These are phyloP conservation scores for Buphagus erythrorhynchus DNA, from an alignment of 2,797 vertebrate species.

Conservation along the genomic window DNA sequence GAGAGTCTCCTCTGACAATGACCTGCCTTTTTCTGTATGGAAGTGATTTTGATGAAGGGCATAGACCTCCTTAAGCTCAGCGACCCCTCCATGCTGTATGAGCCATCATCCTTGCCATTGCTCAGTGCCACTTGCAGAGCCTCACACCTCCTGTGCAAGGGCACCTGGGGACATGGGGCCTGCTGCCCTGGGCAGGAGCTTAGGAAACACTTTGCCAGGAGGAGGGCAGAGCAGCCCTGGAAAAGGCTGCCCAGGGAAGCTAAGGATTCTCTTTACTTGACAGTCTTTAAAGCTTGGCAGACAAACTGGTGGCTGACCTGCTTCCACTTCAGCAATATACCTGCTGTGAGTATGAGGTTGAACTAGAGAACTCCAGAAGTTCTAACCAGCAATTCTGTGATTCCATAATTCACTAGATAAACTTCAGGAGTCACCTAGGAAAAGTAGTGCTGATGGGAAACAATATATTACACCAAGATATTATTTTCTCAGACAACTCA, in stretches of 20 bases:
- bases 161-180: too few species aligned
- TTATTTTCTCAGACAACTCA: not conserved
- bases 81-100: rapidly evolving
- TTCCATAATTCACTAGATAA: not conserved
- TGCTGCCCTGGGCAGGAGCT: not conserved
- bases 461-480: not conserved
- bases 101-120: not conserved
- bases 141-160: not conserved
- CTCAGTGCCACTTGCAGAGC: not conserved
- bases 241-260: not conserved
- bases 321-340: not conserved
- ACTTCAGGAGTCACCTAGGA: not conserved
- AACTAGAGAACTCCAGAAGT: not conserved
- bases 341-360: not conserved
- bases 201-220: not conserved
- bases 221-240: not conserved
- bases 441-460: not conserved
- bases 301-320: not conserved
- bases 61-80: not conserved
- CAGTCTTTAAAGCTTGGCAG: not conserved
- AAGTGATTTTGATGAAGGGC: not conserved
- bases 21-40: not conserved
- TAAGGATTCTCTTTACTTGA: not conserved
- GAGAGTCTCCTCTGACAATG: not conserved
- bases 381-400: not conserved